A percentile compares a stretch with the other conserved stretches of the same genome.
These are phyloP conservation scores for Caretta caretta DNA, from an alignment of 2,113 vertebrate species.

Conservation along the genomic window DNA sequence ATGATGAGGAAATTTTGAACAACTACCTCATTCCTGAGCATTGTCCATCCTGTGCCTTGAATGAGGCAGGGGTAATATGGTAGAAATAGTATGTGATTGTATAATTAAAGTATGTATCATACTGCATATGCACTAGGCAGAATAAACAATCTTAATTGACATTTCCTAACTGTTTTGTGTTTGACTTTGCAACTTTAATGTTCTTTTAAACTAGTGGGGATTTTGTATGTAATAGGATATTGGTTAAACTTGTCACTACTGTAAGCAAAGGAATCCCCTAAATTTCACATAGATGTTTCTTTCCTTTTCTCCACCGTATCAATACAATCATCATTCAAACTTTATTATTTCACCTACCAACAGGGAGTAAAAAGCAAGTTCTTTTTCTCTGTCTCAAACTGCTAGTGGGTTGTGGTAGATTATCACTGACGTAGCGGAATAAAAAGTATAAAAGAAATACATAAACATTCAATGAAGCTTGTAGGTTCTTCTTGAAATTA, in stretches of 20 bases:
- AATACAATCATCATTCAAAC: conserved; percentile 46
- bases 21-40: neutral
- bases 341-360: conserved; percentile 1
- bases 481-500: conserved; percentile 1
- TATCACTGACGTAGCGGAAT: neutral
- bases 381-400: neutral
- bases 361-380: neutral
- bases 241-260: neutral
- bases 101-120: neutral
- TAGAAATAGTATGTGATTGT: neutral
- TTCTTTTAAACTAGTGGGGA: too few relatives aligned
- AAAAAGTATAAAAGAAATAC: conserved; percentile 53
- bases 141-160: neutral
- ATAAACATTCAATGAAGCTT: neutral
- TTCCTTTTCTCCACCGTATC: neutral
- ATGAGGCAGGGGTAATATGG: neutral
- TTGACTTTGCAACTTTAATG: neutral
- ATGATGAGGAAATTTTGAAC: neutral
- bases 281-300: neutral
- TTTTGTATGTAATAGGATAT: neutral
- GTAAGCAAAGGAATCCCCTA: neutral
- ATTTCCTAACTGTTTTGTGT: neutral
- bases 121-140: neutral
- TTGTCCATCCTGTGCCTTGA: neutral
- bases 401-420: neutral